Evolutionary conservation across 2,888 invertebrate genomes (phyloP).

Genomic region (Matsumyia berberina): DNA sequence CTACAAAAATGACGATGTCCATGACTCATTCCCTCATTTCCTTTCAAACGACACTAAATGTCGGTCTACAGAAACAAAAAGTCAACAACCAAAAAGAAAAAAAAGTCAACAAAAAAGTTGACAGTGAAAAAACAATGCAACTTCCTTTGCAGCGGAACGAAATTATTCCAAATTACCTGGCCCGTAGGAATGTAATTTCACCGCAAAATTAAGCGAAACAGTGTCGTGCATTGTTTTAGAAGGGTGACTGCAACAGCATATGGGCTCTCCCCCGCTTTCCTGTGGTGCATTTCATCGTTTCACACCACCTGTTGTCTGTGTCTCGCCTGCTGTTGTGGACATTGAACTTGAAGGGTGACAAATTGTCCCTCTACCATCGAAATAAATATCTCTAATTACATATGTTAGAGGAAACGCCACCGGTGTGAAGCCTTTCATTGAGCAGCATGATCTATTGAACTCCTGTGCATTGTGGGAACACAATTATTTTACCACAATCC

Average conservation of each 20-base stretch:
- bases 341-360: constrained; percentile 67
- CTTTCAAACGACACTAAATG: constrained; percentile 44
- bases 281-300: neutral
- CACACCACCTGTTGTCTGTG: constrained; percentile 65
- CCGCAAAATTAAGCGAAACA: constrained; percentile 67
- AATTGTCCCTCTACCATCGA: constrained; percentile 19
- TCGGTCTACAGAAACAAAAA: neutral
- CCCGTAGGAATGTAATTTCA: constrained; percentile 43
- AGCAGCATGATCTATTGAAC: constrained; percentile 65
- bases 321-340: constrained; percentile 33
- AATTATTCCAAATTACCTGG: constrained; percentile 69
- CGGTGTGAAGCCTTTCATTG: constrained; percentile 64
- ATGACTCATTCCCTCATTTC: constrained; percentile 66
- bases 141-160: constrained; percentile 73
- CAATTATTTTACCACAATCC: constrained; percentile 40
- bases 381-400: constrained; percentile 2
- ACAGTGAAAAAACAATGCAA: constrained; percentile 63
- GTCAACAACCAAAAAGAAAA: constrained; percentile 8
- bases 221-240: constrained; percentile 56
- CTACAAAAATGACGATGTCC: constrained; percentile 31
- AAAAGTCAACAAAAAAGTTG: constrained; percentile 31
- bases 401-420: constrained; percentile 37
- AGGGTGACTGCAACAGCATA: constrained; percentile 38
- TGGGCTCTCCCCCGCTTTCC: constrained; percentile 17
- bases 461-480: constrained; percentile 63